phyloP scores from a whole-genome alignment of 2,113 vertebrate genomes.

The Mystacornis crossleyi region DNA sequence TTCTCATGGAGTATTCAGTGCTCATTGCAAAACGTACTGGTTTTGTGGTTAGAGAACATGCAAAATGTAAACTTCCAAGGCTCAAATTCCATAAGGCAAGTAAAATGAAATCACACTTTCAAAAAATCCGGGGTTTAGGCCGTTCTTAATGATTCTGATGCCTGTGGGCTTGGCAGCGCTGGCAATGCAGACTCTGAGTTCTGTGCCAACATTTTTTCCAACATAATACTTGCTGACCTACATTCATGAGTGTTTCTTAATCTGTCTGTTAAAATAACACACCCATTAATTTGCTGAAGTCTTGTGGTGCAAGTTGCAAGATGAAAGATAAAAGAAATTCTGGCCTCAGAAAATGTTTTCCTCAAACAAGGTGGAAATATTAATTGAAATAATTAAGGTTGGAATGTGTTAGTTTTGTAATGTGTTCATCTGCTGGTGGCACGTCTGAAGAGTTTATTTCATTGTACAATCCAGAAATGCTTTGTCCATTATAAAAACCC shows the following conservation, averaged over 20 bases:
- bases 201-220: slow-evolving; percentile 20
- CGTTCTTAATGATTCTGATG: not conserved
- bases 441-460: not conserved
- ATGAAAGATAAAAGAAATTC: slow-evolving; percentile 30
- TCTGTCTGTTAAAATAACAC: slow-evolving; percentile 60
- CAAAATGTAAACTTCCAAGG: not conserved
- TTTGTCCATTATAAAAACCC: not conserved
- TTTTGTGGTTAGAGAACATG: not conserved
- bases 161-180: slow-evolving; percentile 18
- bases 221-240: slow-evolving; percentile 54
- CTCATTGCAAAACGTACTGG: not conserved
- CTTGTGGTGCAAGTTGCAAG: not conserved
- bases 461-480: not conserved
- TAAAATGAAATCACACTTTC: not conserved
- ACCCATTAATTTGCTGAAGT: slow-evolving; percentile 47
- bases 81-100: not conserved
- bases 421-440: not conserved
- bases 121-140: not conserved
- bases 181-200: not conserved
- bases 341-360: slow-evolving; percentile 50
- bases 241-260: slow-evolving; percentile 57
- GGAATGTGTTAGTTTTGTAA: not conserved
- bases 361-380: slow-evolving; percentile 5
- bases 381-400: not conserved
- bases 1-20: not conserved